Conservation (phyloP, 1,140 invertebrate species). For the Orussus abietinus region DNA sequence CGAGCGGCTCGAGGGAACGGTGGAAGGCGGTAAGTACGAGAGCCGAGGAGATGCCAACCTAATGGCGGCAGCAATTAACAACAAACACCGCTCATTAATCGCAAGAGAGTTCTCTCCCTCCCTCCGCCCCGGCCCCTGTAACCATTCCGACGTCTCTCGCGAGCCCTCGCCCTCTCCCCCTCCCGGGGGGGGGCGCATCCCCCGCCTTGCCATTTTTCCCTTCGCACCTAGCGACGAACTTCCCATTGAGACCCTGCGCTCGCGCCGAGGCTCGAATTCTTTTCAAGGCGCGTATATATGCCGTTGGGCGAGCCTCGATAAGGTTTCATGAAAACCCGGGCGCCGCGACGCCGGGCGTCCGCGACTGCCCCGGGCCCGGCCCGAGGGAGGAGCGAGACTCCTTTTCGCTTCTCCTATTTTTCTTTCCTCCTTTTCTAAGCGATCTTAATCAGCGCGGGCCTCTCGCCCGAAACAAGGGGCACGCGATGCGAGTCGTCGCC, state of each 20-base stretch:
- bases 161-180: conserved; percentile 6
- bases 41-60: conserved; percentile 46
- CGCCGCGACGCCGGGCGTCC: too few relatives aligned
- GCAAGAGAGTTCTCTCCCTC: conserved; percentile 34
- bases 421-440: not conserved
- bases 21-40: conserved; percentile 4
- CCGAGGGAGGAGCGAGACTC: not conserved
- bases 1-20: not conserved
- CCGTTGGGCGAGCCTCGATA: too few relatives aligned
- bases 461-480: too few relatives aligned
- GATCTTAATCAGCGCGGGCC: too few relatives aligned
- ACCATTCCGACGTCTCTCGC: conserved; percentile 11
- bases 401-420: not conserved
- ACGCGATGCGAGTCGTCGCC: too few relatives aligned
- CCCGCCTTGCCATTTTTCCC: not conserved
- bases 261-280: too few relatives aligned
- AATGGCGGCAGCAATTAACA: conserved; percentile 55
- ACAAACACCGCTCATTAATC: conserved; percentile 56
- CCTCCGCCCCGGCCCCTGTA: conserved; percentile 15
- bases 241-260: too few relatives aligned
- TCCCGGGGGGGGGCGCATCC: too few relatives aligned
- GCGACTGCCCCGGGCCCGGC: too few relatives aligned
- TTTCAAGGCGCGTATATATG: too few relatives aligned
- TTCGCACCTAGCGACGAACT: not conserved
- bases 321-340: too few relatives aligned